Evolutionary conservation across 2,888 invertebrate genomes (phyloP).

Genomic region (Theodoxus fluviatilis): DNA sequence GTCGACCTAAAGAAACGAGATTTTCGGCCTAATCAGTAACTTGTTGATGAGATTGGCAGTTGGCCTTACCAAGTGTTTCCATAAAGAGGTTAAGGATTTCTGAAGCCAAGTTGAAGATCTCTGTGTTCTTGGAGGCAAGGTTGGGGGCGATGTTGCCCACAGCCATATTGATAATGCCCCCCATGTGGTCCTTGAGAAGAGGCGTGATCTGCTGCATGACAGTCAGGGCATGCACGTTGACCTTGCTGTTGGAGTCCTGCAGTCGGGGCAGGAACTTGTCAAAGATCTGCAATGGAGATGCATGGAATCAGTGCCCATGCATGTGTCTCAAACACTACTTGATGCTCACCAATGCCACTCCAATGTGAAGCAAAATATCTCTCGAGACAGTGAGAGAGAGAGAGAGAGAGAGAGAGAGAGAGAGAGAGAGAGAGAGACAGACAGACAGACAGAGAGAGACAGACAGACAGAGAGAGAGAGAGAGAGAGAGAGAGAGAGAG

Average conservation of each 20-base stretch:
- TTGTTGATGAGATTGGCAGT: too few species aligned
- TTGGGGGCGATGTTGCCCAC: slow-evolving; percentile 60
- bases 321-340: slow-evolving; percentile 4
- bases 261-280: slow-evolving; percentile 64
- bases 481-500: too few species aligned
- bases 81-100: slow-evolving; percentile 55
- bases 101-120: slow-evolving; percentile 57
- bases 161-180: slow-evolving; percentile 52
- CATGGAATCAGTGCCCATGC: neutral
- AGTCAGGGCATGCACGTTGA: slow-evolving; percentile 62
- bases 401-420: too few species aligned
- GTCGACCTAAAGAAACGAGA: too few species aligned
- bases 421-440: too few species aligned
- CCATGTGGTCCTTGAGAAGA: slow-evolving; percentile 45
- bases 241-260: slow-evolving; percentile 65
- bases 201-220: slow-evolving; percentile 54
- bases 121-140: slow-evolving; percentile 63
- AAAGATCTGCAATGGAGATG: slow-evolving; percentile 57
- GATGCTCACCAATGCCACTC: neutral
- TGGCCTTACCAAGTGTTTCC: slow-evolving; percentile 58
- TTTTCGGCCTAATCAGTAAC: too few species aligned
- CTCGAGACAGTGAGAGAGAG: too few species aligned
- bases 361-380: too few species aligned
- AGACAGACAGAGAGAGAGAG: too few species aligned
- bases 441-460: too few species aligned